Base-by-base conservation (phyloP, 2,888 invertebrate genomes). In the Tubulanus polymorphus region DNA sequence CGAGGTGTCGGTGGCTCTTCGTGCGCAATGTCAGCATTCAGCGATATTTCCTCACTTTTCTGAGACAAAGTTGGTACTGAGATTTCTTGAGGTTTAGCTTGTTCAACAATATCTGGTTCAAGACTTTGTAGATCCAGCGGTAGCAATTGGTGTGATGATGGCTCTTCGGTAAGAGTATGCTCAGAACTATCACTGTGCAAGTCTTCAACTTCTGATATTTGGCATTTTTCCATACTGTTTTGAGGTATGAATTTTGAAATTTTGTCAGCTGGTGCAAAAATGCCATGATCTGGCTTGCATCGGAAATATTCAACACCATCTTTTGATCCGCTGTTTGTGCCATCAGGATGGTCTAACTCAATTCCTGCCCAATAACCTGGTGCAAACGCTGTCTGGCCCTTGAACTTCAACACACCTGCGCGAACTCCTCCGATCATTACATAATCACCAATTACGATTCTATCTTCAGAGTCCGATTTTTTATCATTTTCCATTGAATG, bases 301-400 rank as follows among this genome's bases (percentile, higher is more conserved):
- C 59, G 62, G 59, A 72, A 73, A 57, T 73, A 73, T 6, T 66
- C 49, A 12, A 59, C 57, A 3, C 69, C 70, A 35, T 67, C 68
- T 27, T 66, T 60, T 18, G 55, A 53, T 0, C 72, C 73, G 56
- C 72, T 66, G 54, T 64, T 68, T 37, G 66, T 62, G 1, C 72
- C 72, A 20, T 67, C 66, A 2, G 68, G 62, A 20, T 55, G 29
- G 23, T 72, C 70, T 35, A 73, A 60, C 61, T 72, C 72, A 18
- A 73, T 72, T 3, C 73, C 73, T 1, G 69, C 72, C 72, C 71
- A 71, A 29, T 70, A 58, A 23, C 73, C 73, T 0, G 69, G 66
- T n/a, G 71, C 69, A 61, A 71, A 72, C 47, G 65, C 55, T 12
- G 69, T 69, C 27, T 63, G 62, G 26, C 73, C 73, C 59, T 72